Percentiles rank a stretch among this genome's conserved stretches.
phyloP scores from a whole-genome alignment of 2,888 invertebrate species.

The Lochmaea crataegi region DNA sequence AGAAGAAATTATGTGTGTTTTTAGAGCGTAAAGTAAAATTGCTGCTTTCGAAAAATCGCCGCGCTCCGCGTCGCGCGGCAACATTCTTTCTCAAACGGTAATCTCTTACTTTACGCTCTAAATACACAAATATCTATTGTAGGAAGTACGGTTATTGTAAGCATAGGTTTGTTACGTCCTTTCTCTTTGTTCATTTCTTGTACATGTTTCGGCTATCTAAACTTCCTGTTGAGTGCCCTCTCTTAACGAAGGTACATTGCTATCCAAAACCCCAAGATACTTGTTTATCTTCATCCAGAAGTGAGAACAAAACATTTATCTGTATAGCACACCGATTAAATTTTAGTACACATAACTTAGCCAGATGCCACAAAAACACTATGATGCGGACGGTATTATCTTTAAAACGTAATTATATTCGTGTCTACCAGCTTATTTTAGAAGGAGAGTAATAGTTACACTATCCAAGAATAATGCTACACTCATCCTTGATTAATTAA shows the following conservation, averaged over 20 bases:
- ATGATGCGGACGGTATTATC: constrained; percentile 53
- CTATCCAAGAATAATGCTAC: constrained; percentile 7
- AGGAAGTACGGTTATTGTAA: no score
- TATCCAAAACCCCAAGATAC: constrained; percentile 45
- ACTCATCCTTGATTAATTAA: no score
- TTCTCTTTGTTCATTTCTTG: constrained; percentile 7
- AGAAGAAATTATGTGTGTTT: no score
- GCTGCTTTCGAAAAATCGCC: no score
- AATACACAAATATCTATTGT: no score
- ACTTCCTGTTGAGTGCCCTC: not conserved
- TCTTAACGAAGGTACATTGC: constrained; percentile 1
- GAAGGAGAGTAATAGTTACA: constrained; percentile 25
- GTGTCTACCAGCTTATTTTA: constrained; percentile 46
- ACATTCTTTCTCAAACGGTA: no score
- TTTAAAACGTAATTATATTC: constrained; percentile 52
- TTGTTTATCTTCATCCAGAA: constrained; percentile 54
- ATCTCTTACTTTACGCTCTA: no score
- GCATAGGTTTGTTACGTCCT: not conserved
- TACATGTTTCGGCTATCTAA: not conserved
- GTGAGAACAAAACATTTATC: constrained; percentile 54
- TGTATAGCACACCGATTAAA: constrained; percentile 51
- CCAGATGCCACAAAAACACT: constrained; percentile 52
- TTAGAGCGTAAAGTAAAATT: no score
- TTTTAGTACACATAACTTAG: constrained; percentile 52
- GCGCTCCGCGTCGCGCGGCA: no score